A percentile compares a stretch with the other conserved stretches of the same genome.
Evolutionary conservation across 2,113 vertebrate genomes (phyloP).

Genomic region (Stigmatopora argus): DNA sequence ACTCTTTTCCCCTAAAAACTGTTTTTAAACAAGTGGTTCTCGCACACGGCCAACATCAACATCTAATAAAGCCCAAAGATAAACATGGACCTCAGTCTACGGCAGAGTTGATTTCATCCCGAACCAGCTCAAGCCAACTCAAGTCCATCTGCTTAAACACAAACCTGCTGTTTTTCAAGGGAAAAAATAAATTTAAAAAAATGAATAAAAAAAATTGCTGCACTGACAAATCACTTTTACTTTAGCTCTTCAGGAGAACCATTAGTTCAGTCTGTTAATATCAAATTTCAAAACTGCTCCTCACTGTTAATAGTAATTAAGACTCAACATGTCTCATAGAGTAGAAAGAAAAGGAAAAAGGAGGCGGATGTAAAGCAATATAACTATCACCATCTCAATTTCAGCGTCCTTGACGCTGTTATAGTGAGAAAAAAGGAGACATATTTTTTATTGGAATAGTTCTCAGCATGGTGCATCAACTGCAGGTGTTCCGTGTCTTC

Average conservation of each 20-base stretch:
- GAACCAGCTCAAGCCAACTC: constrained; percentile 65
- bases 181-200: constrained; percentile 31
- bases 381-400: constrained; percentile 27
- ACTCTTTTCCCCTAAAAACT: constrained; percentile 55
- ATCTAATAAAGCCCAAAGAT: constrained; percentile 74
- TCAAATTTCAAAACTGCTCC: constrained; percentile 24
- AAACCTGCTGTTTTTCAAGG: constrained; percentile 66
- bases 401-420: constrained; percentile 44
- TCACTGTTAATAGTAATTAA: constrained; percentile 19
- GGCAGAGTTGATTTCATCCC: constrained; percentile 73
- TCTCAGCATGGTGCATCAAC: constrained; percentile 30
- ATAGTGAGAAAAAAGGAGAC: constrained; percentile 35
- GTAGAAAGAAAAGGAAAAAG: constrained; percentile 12
- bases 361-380: constrained; percentile 22
- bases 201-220: constrained; percentile 28
- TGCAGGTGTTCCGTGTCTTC: constrained; percentile 61
- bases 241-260: constrained; percentile 35
- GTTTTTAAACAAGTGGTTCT: constrained; percentile 71
- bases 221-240: constrained; percentile 43
- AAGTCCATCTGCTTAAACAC: constrained; percentile 72
- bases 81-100: constrained; percentile 68
- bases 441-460: constrained; percentile 48
- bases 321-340: constrained; percentile 23
- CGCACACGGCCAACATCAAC: constrained; percentile 71
- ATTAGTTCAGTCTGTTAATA: constrained; percentile 41